Evolutionary conservation across 92 coral and sea anemone species (phyloP).

Genomic region (Epizoanthus rinbou): DNA sequence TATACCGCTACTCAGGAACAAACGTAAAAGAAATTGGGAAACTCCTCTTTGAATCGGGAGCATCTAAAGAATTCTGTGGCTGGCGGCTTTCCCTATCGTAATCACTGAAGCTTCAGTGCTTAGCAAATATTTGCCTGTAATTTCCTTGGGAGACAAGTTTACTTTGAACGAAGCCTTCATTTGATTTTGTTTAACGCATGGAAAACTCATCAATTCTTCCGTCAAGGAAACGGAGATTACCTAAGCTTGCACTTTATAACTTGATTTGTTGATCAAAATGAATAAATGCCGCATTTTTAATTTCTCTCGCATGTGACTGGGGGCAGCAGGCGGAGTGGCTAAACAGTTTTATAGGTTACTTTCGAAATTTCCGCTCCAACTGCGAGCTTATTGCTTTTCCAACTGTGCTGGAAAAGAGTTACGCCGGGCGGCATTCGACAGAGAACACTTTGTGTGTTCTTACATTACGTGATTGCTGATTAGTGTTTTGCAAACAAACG

Average conservation of each 20-base stretch:
- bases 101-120: background rate
- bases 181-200: slow-evolving; percentile 1
- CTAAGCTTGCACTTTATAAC: slow-evolving; percentile 2
- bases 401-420: slow-evolving; percentile 33
- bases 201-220: slow-evolving; percentile 41
- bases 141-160: slow-evolving; percentile 17
- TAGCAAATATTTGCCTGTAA: slow-evolving; percentile 13
- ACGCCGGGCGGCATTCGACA: slow-evolving; percentile 22
- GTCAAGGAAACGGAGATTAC: slow-evolving; percentile 39
- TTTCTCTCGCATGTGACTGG: slow-evolving; percentile 32
- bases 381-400: slow-evolving; percentile 45
- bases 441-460: background rate
- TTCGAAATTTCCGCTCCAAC: slow-evolving; percentile 43
- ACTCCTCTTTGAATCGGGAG: background rate
- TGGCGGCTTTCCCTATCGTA: slow-evolving; percentile 24
- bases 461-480: background rate
- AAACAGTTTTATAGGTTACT: slow-evolving; percentile 9
- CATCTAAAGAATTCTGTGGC: background rate
- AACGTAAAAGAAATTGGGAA: background rate
- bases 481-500: slow-evolving; percentile 11
- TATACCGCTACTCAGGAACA: slow-evolving; percentile 15
- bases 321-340: slow-evolving; percentile 7
- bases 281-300: slow-evolving; percentile 45
- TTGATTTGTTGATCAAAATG: slow-evolving; percentile 21
- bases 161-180: slow-evolving; percentile 21